phyloP scores from a whole-genome alignment of 2,113 vertebrate species.

The Synchiropus splendidus region DNA sequence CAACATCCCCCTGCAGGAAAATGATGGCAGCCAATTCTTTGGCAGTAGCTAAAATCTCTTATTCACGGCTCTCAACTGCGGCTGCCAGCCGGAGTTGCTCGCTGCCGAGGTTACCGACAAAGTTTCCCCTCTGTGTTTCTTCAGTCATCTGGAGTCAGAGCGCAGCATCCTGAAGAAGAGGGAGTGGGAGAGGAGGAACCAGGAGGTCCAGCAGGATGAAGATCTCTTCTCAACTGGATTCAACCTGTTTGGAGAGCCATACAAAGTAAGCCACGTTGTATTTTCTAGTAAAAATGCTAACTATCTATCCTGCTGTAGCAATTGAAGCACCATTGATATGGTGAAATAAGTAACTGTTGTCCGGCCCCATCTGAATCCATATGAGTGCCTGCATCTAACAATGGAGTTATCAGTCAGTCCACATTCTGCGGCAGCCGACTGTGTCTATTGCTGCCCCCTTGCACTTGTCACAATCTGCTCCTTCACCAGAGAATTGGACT shows the following conservation, averaged over 20 bases:
- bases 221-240: constrained; percentile 94
- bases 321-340: too few relatives aligned
- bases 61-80: constrained; percentile 11
- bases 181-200: constrained; percentile 93
- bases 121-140: constrained; percentile 32
- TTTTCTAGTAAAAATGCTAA: too few relatives aligned
- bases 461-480: too few relatives aligned
- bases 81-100: too few relatives aligned
- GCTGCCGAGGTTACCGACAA: constrained; percentile 12
- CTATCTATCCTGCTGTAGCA: background rate
- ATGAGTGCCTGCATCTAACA: too few relatives aligned
- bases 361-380: too few relatives aligned
- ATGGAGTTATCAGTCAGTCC: too few relatives aligned
- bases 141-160: constrained; percentile 92
- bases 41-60: constrained; percentile 10
- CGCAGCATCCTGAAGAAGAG: constrained; percentile 89
- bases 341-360: too few relatives aligned
- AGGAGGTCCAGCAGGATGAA: constrained; percentile 97
- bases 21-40: constrained; percentile 3
- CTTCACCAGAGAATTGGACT: too few relatives aligned
- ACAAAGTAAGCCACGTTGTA: constrained; percentile 90
- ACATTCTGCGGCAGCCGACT: too few relatives aligned
- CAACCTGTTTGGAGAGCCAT: constrained; percentile 96
- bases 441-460: too few relatives aligned
- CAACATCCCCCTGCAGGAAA: background rate